Evolutionary conservation across 2,113 vertebrate species (phyloP).

Genomic region (Macaca mulatta): DNA sequence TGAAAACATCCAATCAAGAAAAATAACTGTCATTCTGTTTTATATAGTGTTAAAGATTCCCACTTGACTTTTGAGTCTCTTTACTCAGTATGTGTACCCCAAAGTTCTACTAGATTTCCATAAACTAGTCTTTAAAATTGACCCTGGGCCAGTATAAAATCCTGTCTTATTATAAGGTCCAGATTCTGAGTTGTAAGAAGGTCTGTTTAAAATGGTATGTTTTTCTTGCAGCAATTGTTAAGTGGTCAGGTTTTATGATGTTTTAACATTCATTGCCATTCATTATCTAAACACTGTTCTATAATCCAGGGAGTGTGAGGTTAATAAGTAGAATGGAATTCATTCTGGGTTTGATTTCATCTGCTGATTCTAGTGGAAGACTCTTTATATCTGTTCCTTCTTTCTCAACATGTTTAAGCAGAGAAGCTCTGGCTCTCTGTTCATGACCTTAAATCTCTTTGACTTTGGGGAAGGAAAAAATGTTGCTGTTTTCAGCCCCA

Average conservation of each 20-base stretch:
- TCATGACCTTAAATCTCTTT: constrained; percentile 14
- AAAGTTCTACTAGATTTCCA: constrained; percentile 69
- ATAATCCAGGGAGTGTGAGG: constrained; percentile 56
- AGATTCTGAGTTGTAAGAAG: constrained; percentile 69
- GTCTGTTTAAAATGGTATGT: constrained; percentile 67
- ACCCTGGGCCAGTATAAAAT: constrained; percentile 79
- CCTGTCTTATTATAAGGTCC: constrained; percentile 77
- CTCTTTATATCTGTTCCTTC: not conserved
- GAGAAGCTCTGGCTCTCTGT: not conserved
- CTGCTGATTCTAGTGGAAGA: not conserved
- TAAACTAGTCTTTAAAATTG: constrained; percentile 81
- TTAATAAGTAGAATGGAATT: constrained; percentile 71
- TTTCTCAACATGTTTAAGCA: not conserved
- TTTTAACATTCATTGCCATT: constrained; percentile 71
- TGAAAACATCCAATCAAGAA: constrained; percentile 60
- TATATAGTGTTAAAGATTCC: constrained; percentile 68
- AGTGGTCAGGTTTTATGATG: constrained; percentile 78
- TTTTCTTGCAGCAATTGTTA: constrained; percentile 80
- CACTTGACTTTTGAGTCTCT: constrained; percentile 72
- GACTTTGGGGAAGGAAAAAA: not conserved
- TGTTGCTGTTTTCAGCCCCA: not conserved
- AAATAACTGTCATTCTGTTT: constrained; percentile 67
- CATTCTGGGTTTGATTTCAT: constrained; percentile 61
- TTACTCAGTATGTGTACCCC: constrained; percentile 73
- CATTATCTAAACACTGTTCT: constrained; percentile 65